Percentiles rank a stretch among this genome's conserved stretches.
Conservation (phyloP, 2,888 invertebrate species). For the Aproaerema taeniolella region DNA sequence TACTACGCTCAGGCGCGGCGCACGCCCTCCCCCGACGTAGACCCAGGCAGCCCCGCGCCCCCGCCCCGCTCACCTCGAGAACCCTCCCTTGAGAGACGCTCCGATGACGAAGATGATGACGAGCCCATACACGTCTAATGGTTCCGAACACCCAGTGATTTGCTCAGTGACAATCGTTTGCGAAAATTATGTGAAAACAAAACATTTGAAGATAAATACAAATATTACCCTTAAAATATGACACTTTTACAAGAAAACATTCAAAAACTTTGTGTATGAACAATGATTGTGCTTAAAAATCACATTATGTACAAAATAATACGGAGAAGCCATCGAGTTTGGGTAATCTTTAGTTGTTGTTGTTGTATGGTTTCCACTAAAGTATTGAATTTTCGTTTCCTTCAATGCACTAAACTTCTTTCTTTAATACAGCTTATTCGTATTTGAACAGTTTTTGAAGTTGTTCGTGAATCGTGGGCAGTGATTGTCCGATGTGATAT, state of each 20-base stretch:
- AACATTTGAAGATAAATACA: neutral
- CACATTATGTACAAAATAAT: constrained; percentile 17
- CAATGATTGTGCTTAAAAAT: constrained; percentile 13
- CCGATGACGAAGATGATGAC: constrained; percentile 78
- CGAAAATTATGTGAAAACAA: constrained; percentile 22
- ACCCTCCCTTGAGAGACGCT: constrained; percentile 56
- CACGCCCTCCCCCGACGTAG: constrained; percentile 73
- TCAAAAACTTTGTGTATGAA: constrained; percentile 1
- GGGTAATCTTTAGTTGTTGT: constrained; percentile 20
- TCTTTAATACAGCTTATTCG: constrained; percentile 6
- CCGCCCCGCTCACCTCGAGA: constrained; percentile 64
- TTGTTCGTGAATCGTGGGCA: constrained; percentile 39
- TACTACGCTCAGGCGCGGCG: constrained; percentile 71
- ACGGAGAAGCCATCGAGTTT: constrained; percentile 25
- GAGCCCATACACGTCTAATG: constrained; percentile 80
- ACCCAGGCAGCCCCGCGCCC: constrained; percentile 78
- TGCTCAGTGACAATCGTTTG: too few species aligned
- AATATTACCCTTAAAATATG: too few species aligned
- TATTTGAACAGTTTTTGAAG: constrained; percentile 19
- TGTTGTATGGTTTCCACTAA: constrained; percentile 19
- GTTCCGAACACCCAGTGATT: too few species aligned
- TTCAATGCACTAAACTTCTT: constrained; percentile 13
- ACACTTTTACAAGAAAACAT: too few species aligned
- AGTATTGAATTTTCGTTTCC: constrained; percentile 22
- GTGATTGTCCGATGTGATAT: constrained; percentile 65